phyloP scores from a whole-genome alignment of 2,113 vertebrate genomes.

The Melanostigma gelatinosum region DNA sequence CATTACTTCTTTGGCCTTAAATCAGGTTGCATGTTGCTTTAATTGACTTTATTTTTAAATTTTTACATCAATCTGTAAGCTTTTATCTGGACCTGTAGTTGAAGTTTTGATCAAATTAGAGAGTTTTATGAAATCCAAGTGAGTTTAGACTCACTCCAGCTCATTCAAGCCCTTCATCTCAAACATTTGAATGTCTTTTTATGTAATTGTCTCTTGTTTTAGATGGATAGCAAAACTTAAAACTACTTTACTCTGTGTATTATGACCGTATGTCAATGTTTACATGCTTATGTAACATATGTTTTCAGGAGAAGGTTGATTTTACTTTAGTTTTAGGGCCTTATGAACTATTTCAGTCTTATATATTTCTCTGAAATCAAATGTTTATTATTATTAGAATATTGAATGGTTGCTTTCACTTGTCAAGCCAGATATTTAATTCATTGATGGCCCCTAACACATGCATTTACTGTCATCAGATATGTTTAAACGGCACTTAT shows the following conservation, averaged over 20 bases:
- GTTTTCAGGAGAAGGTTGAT: background rate
- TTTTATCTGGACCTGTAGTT: constrained; percentile 6
- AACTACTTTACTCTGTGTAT: background rate
- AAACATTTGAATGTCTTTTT: constrained; percentile 7
- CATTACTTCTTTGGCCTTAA: constrained; percentile 12
- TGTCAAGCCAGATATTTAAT: background rate
- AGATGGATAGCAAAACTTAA: background rate
- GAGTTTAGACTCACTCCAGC: background rate
- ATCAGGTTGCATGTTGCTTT: background rate
- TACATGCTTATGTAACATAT: constrained; percentile 19
- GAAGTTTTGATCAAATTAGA: constrained; percentile 28
- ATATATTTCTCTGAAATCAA: constrained; percentile 4
- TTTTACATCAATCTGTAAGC: background rate
- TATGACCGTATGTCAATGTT: constrained; percentile 18
- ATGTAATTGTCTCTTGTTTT: background rate
- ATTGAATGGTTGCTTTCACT: constrained; percentile 6
- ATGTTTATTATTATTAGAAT: background rate
- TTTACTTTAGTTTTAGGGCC: background rate
- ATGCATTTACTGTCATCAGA: background rate
- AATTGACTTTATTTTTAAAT: background rate
- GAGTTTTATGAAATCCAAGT: background rate
- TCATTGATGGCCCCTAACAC: background rate
- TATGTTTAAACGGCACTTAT: background rate
- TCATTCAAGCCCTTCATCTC: background rate
- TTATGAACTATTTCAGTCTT: background rate